Conservation (phyloP, 1,140 invertebrate species). For the Bombus superbus region DNA sequence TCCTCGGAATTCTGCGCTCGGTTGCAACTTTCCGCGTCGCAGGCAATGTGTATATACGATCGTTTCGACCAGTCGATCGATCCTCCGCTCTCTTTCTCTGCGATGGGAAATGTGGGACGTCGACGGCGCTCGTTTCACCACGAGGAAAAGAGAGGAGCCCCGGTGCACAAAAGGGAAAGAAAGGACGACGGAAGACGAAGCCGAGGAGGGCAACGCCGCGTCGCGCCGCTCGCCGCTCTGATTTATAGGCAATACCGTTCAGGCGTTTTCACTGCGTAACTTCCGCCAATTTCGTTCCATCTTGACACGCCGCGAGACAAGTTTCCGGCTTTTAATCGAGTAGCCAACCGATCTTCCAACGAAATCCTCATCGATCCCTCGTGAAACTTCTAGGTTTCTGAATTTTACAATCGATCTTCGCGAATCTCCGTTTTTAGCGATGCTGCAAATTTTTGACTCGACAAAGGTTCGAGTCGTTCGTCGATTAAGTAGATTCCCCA, state of each 20-base stretch:
- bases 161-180: constrained; percentile 13
- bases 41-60: neutral
- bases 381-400: neutral
- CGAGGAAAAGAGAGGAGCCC: constrained; percentile 7
- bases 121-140: neutral
- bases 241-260: constrained; percentile 63
- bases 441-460: neutral
- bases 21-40: neutral
- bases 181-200: neutral
- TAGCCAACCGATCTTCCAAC: constrained; percentile 24
- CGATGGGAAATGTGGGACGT: constrained; percentile 28
- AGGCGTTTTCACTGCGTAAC: constrained; percentile 69
- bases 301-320: constrained; percentile 51
- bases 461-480: accelerated
- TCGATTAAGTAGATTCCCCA: neutral
- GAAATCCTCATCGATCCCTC: neutral
- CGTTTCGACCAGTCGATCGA: constrained; percentile 38
- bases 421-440: too few relatives aligned
- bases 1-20: neutral
- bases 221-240: constrained; percentile 26
- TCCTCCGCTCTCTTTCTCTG: constrained; percentile 14
- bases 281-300: constrained; percentile 70
- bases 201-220: constrained; percentile 5
- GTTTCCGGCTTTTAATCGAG: constrained; percentile 61
- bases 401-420: neutral